phyloP scores from a whole-genome alignment of 2,797 vertebrate species.

The Prunella strophiata region DNA sequence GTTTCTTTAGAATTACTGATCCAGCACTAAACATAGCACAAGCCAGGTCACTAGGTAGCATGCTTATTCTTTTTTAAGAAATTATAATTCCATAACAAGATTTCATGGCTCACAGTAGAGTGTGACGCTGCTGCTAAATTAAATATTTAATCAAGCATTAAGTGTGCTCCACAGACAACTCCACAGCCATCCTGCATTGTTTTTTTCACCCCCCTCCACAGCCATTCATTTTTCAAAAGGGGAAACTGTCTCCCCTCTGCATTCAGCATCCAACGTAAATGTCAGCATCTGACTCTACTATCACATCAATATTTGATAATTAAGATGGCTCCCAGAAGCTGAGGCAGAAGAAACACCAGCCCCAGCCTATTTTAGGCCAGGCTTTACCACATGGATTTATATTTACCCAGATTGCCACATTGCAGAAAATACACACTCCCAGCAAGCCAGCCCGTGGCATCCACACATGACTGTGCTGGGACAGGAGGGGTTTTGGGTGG shows the following conservation, averaged over 20 bases:
- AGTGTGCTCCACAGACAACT: constrained; percentile 33
- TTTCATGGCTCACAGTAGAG: constrained; percentile 50
- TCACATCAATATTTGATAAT: constrained; percentile 30
- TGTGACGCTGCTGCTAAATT: constrained; percentile 49
- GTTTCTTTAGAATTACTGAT: neutral
- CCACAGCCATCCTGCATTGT: neutral
- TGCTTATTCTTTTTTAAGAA: constrained; percentile 9
- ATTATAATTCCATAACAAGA: constrained; percentile 49
- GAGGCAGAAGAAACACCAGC: neutral
- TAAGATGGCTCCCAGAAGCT: constrained; percentile 26
- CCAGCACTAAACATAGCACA: constrained; percentile 21
- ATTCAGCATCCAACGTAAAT: neutral
- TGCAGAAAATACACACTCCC: neutral
- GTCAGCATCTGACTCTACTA: neutral
- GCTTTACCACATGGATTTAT: neutral
- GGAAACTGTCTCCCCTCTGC: neutral
- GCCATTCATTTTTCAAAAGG: neutral
- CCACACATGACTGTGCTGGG: neutral
- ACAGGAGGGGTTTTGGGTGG: constrained; percentile 29
- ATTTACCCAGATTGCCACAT: constrained; percentile 40
- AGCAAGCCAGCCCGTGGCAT: neutral
- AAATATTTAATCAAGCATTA: constrained; percentile 63
- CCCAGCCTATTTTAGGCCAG: constrained; percentile 9
- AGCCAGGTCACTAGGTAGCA: constrained; percentile 8
- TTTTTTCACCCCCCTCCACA: neutral